A percentile compares a stretch with the other conserved stretches of the same genome.
Evolutionary conservation across 2,797 vertebrate genomes (phyloP).

Genomic region (Aratinga solstitialis): DNA sequence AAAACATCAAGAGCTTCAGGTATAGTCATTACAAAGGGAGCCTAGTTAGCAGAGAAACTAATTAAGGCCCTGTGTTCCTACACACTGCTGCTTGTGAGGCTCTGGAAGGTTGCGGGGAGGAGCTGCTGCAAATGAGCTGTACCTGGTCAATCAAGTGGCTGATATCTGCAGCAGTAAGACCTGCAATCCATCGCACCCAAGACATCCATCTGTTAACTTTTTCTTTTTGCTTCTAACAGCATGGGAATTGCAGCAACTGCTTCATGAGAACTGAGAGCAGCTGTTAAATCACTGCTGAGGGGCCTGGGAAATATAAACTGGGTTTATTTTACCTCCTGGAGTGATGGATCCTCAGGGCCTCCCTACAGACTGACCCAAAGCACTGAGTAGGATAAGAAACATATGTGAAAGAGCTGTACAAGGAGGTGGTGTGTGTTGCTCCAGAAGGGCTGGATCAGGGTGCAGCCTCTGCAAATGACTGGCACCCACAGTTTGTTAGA

Average conservation of each 20-base stretch:
- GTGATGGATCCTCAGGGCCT: background rate
- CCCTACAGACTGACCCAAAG: background rate
- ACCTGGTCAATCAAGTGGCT: background rate
- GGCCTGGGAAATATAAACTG: background rate
- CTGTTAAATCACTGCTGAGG: background rate
- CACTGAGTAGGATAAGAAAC: background rate
- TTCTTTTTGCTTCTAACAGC: background rate
- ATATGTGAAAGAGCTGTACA: background rate
- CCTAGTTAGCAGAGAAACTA: background rate
- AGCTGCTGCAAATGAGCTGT: background rate
- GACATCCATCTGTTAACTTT: background rate
- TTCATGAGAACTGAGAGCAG: background rate
- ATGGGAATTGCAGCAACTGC: background rate
- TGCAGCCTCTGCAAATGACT: background rate
- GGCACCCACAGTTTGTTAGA: accelerated
- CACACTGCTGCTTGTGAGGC: background rate
- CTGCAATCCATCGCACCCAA: background rate
- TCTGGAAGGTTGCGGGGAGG: background rate
- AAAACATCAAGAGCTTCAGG: background rate
- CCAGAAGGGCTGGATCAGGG: background rate
- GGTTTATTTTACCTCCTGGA: background rate
- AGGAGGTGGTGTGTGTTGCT: background rate
- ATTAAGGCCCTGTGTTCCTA: background rate
- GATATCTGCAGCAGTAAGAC: background rate
- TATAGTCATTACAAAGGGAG: background rate